Base-by-base conservation (phyloP, 2,888 invertebrate species). In the Drosophila koepferae region DNA sequence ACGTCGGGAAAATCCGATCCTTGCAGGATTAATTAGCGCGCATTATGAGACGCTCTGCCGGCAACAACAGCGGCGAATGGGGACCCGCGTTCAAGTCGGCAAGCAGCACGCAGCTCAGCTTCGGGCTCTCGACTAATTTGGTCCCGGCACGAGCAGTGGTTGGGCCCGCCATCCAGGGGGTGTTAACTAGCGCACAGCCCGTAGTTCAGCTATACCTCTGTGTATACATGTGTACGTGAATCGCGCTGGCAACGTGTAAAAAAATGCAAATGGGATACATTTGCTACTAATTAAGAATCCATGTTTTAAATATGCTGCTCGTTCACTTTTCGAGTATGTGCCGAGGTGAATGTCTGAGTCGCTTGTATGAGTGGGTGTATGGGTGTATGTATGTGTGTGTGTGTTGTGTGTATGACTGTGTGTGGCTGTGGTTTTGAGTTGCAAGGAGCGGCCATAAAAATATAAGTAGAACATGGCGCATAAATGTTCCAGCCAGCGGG, bases 11-110 rank as follows among this genome's bases (percentile, higher is more conserved):
- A 93, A 92, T 92, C 91, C 90, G 92, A 93, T 92, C 91, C 93
- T 92, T 91, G 85, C 88, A 89, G 93, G 93, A 93, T 93, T 93
- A 93, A 93, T 93, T 92, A 93, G 91, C 90, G 91, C 82, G 87
- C 91, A 92, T 93, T 92, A 92, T 91, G 90, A 91, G 89, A 89
- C 86, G 84, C 82, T 80, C 80, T 80, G 84, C 59, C 80, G 66
- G 67, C 55, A 60, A 41, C 56, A 51, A 40, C 64, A 55, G 23
- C 23, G 23, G 36, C 65, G 51, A 71, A 46, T 61, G 76, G 64
- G 51, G 76, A 76, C 64, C 54, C 28, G 58, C 51, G 28, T n/a
- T 34, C 38, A 65, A 65, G 28, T 43, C 16, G 67, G 36, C 40
- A 55, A 49, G 46, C 40, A 71, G 63, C 65, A 48, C 59, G 46